phyloP scores from a whole-genome alignment of 1,140 invertebrate genomes.

The Cotesia typhae region DNA sequence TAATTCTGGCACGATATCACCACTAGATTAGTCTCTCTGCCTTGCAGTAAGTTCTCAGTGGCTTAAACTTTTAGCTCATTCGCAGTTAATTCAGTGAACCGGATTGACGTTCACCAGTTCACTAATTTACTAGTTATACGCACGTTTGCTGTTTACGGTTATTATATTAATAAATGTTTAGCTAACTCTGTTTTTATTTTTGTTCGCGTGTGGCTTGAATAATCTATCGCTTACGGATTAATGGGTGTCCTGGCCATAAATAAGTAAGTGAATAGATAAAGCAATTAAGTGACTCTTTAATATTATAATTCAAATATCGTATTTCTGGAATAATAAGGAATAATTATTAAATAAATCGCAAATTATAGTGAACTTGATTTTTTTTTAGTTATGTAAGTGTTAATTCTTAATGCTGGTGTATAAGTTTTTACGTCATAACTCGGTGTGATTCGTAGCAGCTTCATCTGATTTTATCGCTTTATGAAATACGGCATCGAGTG shows the following conservation, averaged over 20 bases:
- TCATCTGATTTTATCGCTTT: neutral
- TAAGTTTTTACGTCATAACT: neutral
- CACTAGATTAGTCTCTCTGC: neutral
- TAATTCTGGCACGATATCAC: neutral
- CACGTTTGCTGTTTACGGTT: no score
- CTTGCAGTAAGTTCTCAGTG: neutral
- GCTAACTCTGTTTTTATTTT: no score
- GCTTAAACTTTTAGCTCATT: neutral
- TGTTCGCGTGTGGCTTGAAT: no score
- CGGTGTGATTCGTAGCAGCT: neutral
- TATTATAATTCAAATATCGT: no score
- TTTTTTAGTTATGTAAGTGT: slow-evolving; percentile 9
- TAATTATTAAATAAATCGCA: neutral
- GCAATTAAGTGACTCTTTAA: no score
- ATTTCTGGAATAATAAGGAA: no score
- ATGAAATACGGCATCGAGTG: no score
- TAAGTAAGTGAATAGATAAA: no score
- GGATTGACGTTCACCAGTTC: neutral
- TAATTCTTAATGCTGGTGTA: slow-evolving; percentile 2
- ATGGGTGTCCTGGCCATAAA: no score
- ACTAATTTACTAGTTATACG: no score
- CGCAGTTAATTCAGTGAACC: neutral
- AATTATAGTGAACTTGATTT: neutral
- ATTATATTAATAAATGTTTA: no score
- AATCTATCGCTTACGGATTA: no score